Percentiles rank a stretch among this genome's conserved stretches.
phyloP scores from a whole-genome alignment of 2,113 vertebrate species.

The Anguilla japonica region DNA sequence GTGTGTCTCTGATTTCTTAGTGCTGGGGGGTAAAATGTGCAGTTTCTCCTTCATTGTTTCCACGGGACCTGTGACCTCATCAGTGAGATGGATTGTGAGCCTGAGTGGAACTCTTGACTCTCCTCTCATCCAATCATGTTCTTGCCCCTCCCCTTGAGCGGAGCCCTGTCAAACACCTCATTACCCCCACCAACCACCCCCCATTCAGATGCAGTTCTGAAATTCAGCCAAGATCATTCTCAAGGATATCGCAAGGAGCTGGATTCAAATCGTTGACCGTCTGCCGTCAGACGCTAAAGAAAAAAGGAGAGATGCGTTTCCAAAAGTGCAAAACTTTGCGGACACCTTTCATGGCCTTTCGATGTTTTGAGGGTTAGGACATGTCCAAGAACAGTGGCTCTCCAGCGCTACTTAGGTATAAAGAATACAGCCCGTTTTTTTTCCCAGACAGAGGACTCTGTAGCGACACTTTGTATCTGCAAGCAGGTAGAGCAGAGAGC shows the following conservation, averaged over 20 bases:
- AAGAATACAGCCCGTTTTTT: constrained; percentile 12
- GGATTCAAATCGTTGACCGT: neutral
- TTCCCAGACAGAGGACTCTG: constrained; percentile 25
- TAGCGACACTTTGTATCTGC: constrained; percentile 39
- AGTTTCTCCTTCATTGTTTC: constrained; percentile 1
- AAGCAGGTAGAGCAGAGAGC: constrained; percentile 51
- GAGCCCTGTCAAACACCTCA: neutral
- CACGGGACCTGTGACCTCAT: constrained; percentile 8
- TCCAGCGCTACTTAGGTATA: constrained; percentile 4
- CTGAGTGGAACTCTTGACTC: neutral
- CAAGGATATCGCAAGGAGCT: neutral
- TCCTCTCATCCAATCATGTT: constrained; percentile 1
- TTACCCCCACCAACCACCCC: neutral
- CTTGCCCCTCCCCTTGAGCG: neutral
- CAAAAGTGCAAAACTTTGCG: neutral
- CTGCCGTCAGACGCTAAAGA: neutral
- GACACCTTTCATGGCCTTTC: neutral
- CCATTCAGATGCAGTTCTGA: neutral
- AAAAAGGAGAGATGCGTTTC: neutral
- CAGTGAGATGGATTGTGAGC: neutral
- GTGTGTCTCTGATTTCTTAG: neutral
- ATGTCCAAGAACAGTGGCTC: neutral
- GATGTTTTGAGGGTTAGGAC: neutral
- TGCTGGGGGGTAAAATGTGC: neutral
- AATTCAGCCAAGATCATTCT: constrained; percentile 3